phyloP scores from a whole-genome alignment of 2,888 invertebrate genomes.

The Melinopterus prodromus region DNA sequence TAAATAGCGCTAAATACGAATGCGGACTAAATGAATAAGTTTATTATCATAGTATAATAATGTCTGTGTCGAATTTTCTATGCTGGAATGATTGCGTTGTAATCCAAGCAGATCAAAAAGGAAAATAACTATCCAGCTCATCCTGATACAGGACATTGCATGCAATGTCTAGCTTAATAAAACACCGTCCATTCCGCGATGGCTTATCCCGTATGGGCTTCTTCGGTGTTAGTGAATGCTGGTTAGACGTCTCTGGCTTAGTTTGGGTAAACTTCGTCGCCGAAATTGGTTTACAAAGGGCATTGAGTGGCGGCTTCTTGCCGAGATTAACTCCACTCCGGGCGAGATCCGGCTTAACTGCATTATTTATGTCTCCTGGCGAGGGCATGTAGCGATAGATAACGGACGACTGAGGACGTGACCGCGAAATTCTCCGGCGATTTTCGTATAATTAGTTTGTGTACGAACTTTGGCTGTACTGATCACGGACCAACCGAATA shows the following conservation, averaged over 20 bases:
- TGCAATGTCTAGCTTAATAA: background rate
- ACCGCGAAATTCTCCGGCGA: slow-evolving; percentile 27
- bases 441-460: slow-evolving; percentile 34
- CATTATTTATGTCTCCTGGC: slow-evolving; percentile 30
- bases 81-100: too few species aligned
- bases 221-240: background rate
- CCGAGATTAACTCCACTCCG: slow-evolving; percentile 26
- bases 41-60: too few species aligned
- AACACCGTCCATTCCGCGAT: background rate
- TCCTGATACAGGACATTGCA: background rate
- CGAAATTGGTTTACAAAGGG: slow-evolving; percentile 30
- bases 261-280: slow-evolving; percentile 23
- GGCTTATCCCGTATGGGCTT: background rate
- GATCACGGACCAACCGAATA: background rate
- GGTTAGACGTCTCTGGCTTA: slow-evolving; percentile 18
- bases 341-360: slow-evolving; percentile 28
- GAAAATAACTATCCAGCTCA: too few species aligned
- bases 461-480: slow-evolving; percentile 9
- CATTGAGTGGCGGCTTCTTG: slow-evolving; percentile 23
- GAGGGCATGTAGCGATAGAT: slow-evolving; percentile 26
- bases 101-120: too few species aligned
- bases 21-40: too few species aligned
- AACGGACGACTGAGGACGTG: slow-evolving; percentile 26
- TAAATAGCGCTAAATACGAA: too few species aligned
- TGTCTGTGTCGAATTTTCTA: too few species aligned